Base-by-base conservation (phyloP, 2,113 vertebrate genomes). In the Zosterops lateralis region DNA sequence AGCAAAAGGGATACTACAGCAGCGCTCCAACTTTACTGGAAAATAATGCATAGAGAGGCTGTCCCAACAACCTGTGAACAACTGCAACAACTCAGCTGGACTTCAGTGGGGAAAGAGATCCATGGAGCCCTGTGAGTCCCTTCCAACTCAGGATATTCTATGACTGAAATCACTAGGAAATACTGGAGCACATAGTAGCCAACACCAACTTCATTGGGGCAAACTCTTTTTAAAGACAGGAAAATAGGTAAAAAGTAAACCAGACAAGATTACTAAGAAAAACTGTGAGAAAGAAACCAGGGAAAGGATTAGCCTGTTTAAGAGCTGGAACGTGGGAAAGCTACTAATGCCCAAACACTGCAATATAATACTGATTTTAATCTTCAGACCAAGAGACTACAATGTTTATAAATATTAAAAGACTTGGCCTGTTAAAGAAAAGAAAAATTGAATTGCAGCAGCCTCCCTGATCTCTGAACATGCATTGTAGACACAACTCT, bases 371-470 rank as follows among this genome's bases (percentile, higher is more conserved):
- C 40, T 24, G 16, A 66, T 68, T 81, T 82, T 79, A 4, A 82
- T 79, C 57, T 71, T 87, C 68, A 84, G 60, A 66, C 11, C 71
- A 83, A 38, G 45, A 74, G 34, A 61, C 45, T 72, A 44, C 36
- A 21, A 31, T 3, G 57, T 61, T 73, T 72, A 71, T 61, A 87
- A 78, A 84, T 82, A 84, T 60, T 81, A 75, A 65, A 91, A 89
- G 32, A 31, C 19, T 60, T 40, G 20, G 44, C 31, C 56, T n/a
- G 34, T 6, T 72, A 14, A 50, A 75, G 58, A 32, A 61, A 74
- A 29, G 25, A 53, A 12, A 38, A 48, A 24, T 21, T 8, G 54
- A 28, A 44, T 7, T 67, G 72, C 44, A 77, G 56, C 80, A n/a
- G 48, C 36, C 77, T 67, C 44, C n/a, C 14, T 28, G 76, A 40